Percentiles rank a stretch among this genome's conserved stretches.
These are phyloP conservation scores for Psittacula derbiana DNA, from an alignment of 2,797 vertebrate species.

Conservation along the genomic window DNA sequence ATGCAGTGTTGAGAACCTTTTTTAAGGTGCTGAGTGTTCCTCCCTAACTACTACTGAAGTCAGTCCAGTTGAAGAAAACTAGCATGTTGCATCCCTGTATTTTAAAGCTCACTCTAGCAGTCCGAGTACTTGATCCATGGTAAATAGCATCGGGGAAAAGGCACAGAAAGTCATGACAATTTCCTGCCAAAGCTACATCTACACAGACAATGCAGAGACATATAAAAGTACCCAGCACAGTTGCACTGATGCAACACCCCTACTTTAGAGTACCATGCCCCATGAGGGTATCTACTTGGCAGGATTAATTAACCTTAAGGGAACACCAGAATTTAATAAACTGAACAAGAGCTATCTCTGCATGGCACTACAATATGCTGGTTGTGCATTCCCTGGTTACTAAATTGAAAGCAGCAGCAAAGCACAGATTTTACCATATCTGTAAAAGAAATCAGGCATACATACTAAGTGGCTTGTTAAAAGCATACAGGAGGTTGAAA, in stretches of 20 bases:
- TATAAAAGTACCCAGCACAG: background rate
- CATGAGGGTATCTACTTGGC: constrained; percentile 17
- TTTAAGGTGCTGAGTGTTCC: background rate
- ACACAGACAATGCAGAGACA: background rate
- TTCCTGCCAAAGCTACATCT: background rate
- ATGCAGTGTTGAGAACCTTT: background rate
- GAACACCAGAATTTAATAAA: constrained; percentile 62
- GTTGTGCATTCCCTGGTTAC: constrained; percentile 31
- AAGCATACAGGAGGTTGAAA: constrained; percentile 54
- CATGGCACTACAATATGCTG: constrained; percentile 36
- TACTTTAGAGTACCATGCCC: background rate
- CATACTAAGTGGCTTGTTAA: constrained; percentile 66
- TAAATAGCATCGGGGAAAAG: background rate
- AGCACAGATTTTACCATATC: constrained; percentile 43
- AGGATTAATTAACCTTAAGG: constrained; percentile 56
- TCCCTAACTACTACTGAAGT: background rate
- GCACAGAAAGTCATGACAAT: background rate
- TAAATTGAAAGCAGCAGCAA: constrained; percentile 59
- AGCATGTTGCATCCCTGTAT: background rate
- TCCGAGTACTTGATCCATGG: background rate
- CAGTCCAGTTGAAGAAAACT: background rate
- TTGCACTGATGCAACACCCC: background rate
- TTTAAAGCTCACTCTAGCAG: background rate
- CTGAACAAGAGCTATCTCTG: constrained; percentile 51
- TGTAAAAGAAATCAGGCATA: constrained; percentile 58